Base-by-base conservation (phyloP, 1,140 invertebrate species). In the Homalodisca vitripennis region DNA sequence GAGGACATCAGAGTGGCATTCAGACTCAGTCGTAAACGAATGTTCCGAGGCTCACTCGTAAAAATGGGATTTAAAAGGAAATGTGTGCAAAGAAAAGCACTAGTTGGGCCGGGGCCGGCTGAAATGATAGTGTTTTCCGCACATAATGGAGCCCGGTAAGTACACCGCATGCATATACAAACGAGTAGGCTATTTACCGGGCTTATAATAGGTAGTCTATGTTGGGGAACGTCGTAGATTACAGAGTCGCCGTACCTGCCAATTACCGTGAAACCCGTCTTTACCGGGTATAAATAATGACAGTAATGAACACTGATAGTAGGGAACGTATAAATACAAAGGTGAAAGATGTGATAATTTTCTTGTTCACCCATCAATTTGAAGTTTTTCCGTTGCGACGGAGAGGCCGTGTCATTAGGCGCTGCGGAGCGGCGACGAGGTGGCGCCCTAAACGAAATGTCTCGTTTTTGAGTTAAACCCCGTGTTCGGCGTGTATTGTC, bases 261-360 rank as follows among this genome's bases (percentile, higher is more conserved):
- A 68, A 60, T 68, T 60, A 34, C 67, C 27, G 20, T 51, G 65
- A 62, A 68, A 30, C 67, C 66, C 22, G 53, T 68, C 67, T 68
- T 68, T 68, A 68, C 30, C 14, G 22, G 22, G 53, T 62, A 68
- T 68, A 68, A 60, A 60, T 68, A 68, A 68, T 68, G 67, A 62
- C 67, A 53, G 67, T 68, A 68, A 68, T 68, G 67, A 68, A 68
- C 48, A n/a, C 22, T 34, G 30, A 68, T 68, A 22, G 29, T 20
- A 62, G 67, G 29, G 27, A 68, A 68, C 67, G 57, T 68, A 68
- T 68, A 68, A 68, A 68, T 55, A 68, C 67, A 68, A 68, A 68
- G 67, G 29, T 68, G 67, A 68, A 68, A 68, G 67, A 68, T 68
- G 67, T 68, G 67, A 57, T 68, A 68, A 68, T 68, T 68, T 68